Evolutionary conservation across 2,888 invertebrate genomes (phyloP).

Genomic region (Unio pictorum): DNA sequence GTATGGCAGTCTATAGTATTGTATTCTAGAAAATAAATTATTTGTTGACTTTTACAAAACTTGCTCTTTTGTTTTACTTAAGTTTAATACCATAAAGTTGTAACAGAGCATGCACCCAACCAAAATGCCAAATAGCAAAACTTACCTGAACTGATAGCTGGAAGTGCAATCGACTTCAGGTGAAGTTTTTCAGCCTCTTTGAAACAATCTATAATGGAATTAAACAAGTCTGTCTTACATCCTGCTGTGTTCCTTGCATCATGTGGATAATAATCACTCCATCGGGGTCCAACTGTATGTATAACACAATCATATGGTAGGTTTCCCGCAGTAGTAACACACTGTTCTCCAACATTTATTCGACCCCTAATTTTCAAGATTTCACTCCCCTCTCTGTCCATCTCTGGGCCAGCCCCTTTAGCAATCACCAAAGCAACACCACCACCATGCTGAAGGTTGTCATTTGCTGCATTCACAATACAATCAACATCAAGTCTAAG

Average conservation of each 20-base stretch:
- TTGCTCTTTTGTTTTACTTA: no score
- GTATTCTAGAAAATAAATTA: no score
- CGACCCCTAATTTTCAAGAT: conserved; percentile 6
- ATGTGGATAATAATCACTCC: conserved; percentile 12
- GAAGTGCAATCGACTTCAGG: conserved; percentile 20
- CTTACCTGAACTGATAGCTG: conserved; percentile 34
- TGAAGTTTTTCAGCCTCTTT: conserved; percentile 8
- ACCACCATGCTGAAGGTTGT: conserved; percentile 22
- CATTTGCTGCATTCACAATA: conserved; percentile 42
- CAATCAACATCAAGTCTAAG: conserved; percentile 22
- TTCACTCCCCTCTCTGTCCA: conserved; percentile 21
- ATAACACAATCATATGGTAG: conserved; percentile 21
- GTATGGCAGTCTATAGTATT: no score
- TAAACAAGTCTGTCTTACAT: conserved; percentile 13
- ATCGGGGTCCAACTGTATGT: conserved; percentile 30
- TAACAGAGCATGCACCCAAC: background rate
- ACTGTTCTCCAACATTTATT: conserved; percentile 5
- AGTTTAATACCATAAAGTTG: no score
- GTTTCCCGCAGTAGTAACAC: conserved; percentile 17
- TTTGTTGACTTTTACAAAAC: no score
- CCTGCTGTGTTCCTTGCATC: background rate
- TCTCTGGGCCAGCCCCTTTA: conserved; percentile 22
- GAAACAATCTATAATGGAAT: conserved; percentile 20
- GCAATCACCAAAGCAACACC: conserved; percentile 35
- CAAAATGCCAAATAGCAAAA: background rate